Percentiles rank a stretch among this genome's conserved stretches.
These are phyloP conservation scores for Hyles euphorbiae DNA, from an alignment of 1,140 invertebrate genomes.

Conservation along the genomic window DNA sequence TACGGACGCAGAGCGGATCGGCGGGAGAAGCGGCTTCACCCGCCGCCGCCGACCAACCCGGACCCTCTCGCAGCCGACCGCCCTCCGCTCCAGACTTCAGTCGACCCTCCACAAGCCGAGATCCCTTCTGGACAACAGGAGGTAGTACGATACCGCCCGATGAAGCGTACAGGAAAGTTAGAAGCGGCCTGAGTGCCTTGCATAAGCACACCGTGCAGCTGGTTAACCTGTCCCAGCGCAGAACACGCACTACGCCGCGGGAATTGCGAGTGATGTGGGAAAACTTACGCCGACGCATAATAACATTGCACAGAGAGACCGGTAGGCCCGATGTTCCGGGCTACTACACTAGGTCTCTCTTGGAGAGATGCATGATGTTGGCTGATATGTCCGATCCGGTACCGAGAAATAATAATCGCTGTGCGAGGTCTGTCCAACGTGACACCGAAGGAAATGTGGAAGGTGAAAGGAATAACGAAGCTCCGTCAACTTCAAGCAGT, in stretches of 20 bases:
- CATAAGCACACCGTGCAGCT: conserved; percentile 58
- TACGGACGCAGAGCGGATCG: conserved; percentile 36
- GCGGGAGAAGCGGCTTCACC: conserved; percentile 7
- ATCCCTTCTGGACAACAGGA: conserved; percentile 40
- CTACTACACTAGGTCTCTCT: conserved; percentile 57
- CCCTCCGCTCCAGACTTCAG: conserved; percentile 21
- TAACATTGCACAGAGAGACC: conserved; percentile 71
- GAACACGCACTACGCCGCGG: conserved; percentile 70
- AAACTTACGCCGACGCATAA: conserved; percentile 78
- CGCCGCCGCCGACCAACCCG: not conserved
- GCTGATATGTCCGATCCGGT: conserved; percentile 45
- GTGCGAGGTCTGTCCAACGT: conserved; percentile 26
- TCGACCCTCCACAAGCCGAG: conserved; percentile 55
- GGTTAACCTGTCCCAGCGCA: conserved; percentile 59
- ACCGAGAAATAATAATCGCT: no score
- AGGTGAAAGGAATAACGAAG: conserved; percentile 16
- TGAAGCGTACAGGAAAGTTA: conserved; percentile 63
- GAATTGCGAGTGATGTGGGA: conserved; percentile 80
- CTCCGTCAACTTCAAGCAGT: conserved; percentile 1
- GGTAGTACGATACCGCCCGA: conserved; percentile 36
- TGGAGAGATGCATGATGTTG: conserved; percentile 63
- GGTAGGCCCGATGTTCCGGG: conserved; percentile 52
- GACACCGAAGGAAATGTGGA: conserved; percentile 22
- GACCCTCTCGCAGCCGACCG: not conserved
- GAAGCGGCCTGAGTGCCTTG: conserved; percentile 50